Evolutionary conservation across 2,888 invertebrate species (phyloP), one percentile per base, ranked within the genome.

Genomic region (Drosophila barbarae): DNA sequence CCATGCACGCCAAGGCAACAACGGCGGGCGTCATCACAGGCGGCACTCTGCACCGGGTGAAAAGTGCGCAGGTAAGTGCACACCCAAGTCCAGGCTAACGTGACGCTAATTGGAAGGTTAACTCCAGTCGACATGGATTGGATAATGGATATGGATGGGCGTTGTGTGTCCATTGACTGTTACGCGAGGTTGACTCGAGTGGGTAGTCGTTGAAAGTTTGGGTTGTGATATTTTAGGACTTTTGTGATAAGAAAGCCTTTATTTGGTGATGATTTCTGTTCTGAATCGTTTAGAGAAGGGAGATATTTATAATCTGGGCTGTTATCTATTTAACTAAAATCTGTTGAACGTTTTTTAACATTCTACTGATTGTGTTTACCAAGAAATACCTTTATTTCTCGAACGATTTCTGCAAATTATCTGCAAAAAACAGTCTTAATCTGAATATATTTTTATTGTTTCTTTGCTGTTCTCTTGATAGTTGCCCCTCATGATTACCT

Each of bases 1-100:
- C 81, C 46, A 76, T 82, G 82, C 82, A 82, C 21, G 79, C 76
- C 49, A 82, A 82, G 71, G 72, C 82, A 47, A 84, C 82, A 58
- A 77, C 77, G 28, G 84, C 82, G 49, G 77, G 79, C 35, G 54
- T 74, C 76, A 72, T 78, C 69, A 67, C 82, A 12, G 84, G 84
- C 65, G 82, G 79, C 57, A 77, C 76, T 18, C 72, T 84, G 44
- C 84, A 84, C 47, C 84, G 82, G 10, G 65, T 63, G 59, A 81
- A 71, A 64, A 77, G 76, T 74, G 82, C 72, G 44, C 81, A 82
- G 81, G 81, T 82, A 81, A 66, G 81, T 78, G 38, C 21, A 23
- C 35, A 26, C n/a, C n/a, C 32, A 32, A 18, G 38, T 57, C 38
- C 46, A 59, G 74, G 61, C 69, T 58, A 55, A 68, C 68, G 71